phyloP scores from a whole-genome alignment of 2,113 vertebrate genomes.

The Orientallactaga bullata region DNA sequence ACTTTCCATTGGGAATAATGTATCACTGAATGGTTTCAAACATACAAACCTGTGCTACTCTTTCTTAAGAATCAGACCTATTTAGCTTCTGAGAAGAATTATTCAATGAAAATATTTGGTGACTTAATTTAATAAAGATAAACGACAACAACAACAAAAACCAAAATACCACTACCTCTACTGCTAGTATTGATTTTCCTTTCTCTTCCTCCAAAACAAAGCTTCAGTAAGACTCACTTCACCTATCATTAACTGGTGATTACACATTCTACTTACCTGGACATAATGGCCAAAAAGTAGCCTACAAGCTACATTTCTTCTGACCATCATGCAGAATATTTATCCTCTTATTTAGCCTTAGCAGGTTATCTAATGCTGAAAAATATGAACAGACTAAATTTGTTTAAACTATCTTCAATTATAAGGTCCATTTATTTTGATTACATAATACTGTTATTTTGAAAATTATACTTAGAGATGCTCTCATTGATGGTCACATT shows the following conservation, averaged over 20 bases:
- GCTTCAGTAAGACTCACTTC: not conserved
- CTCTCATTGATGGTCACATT: not conserved
- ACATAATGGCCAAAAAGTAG: not conserved
- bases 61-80: constrained; percentile 26
- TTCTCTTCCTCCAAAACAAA: constrained; percentile 14
- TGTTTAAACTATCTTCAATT: constrained; percentile 10
- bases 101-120: constrained; percentile 22
- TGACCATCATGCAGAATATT: not conserved
- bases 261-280: not conserved
- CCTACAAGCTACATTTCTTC: not conserved
- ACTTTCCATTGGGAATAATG: constrained; percentile 32
- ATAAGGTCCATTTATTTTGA: constrained; percentile 36
- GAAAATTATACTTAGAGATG: constrained; percentile 32
- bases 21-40: constrained; percentile 57
- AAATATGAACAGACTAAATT: not conserved
- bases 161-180: not conserved
- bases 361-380: constrained; percentile 19
- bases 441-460: constrained; percentile 51
- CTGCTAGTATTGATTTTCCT: constrained; percentile 7
- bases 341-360: not conserved
- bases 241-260: not conserved
- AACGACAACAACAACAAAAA: not conserved
- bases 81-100: constrained; percentile 48
- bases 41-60: not conserved
- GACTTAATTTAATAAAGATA: constrained; percentile 47